Evolutionary conservation across 35 echinoderm and acorn worm genomes (phyloP), one percentile per base, ranked within the genome.

Genomic region (Diadema setosum): DNA sequence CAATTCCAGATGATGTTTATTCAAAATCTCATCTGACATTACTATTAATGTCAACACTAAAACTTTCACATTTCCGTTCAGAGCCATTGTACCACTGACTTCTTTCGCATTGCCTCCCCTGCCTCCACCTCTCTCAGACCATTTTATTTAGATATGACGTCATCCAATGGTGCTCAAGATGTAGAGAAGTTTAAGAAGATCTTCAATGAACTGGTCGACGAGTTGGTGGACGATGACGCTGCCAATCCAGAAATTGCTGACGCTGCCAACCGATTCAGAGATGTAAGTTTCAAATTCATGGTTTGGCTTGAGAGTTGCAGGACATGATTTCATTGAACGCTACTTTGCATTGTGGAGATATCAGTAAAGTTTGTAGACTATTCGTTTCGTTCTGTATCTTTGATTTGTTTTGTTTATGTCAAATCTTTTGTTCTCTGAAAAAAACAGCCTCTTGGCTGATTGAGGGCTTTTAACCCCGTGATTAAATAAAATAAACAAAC

Each of bases 181-280:
- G 27, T 89, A 24, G 63, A 42, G 3, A 87, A 69, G 25, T 95
- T 95, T 85, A 81, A 86, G 48, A 59, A 92, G 15, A 82, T 92
- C 21, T 95, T 91, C 67, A 39, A 95, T 23, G 45, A 67, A 67
- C 29, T 95, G 58, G 81, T 95, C 12, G 45, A 91, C 21, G 94
- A 95, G 17, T 45, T 95, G 18, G 85, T 78, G 0, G 76, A 31
- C 14, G 93, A 95, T 26, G 94, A 95, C 58, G 85, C 76, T 6
- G 89, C 48, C 42, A 95, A 95, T 74, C 61, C 93, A 5, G 87
- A 90, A 32, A 90, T 93, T 25, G 55, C 43, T 45, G 87, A 94
- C 45, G 94, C 94, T 43, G 94, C 94, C 39, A 69, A 67, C 15
- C 65, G 94, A 29, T 95, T 95, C 46, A 91, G 82, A 35, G 87